Percentiles rank a stretch among this genome's conserved stretches.
Conservation (phyloP, 1,140 invertebrate genomes). For the Dendrolimus punctatus region DNA sequence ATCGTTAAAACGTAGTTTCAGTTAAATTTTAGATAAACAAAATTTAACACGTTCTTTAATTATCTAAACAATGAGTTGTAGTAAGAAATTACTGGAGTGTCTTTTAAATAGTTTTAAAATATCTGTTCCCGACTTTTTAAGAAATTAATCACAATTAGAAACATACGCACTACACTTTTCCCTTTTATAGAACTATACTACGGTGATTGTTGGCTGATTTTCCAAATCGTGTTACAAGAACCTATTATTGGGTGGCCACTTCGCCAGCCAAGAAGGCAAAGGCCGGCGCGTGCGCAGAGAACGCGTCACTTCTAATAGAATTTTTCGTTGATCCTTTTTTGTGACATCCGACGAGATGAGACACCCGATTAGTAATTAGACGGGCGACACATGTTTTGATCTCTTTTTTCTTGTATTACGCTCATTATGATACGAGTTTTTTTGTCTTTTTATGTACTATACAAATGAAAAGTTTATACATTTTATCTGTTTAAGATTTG, state of each 20-base stretch:
- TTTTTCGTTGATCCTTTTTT: constrained; percentile 59
- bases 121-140: too few relatives aligned
- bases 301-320: constrained; percentile 52
- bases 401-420: constrained; percentile 53
- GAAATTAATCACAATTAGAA: too few relatives aligned
- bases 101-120: too few relatives aligned
- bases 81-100: too few relatives aligned
- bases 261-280: not conserved
- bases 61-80: too few relatives aligned
- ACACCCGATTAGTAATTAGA: constrained; percentile 66
- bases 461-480: not conserved
- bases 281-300: constrained; percentile 43
- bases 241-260: not conserved
- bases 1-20: too few relatives aligned
- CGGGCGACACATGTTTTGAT: constrained; percentile 61
- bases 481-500: too few relatives aligned
- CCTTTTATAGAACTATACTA: too few relatives aligned
- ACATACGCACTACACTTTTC: too few relatives aligned
- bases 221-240: not conserved
- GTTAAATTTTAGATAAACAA: too few relatives aligned
- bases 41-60: too few relatives aligned
- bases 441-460: constrained; percentile 27
- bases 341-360: constrained; percentile 44
- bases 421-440: constrained; percentile 39
- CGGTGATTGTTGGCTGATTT: too few relatives aligned